These are phyloP conservation scores for Malaclemys terrapin DNA, from an alignment of 2,113 vertebrate species.

Conservation along the genomic window DNA sequence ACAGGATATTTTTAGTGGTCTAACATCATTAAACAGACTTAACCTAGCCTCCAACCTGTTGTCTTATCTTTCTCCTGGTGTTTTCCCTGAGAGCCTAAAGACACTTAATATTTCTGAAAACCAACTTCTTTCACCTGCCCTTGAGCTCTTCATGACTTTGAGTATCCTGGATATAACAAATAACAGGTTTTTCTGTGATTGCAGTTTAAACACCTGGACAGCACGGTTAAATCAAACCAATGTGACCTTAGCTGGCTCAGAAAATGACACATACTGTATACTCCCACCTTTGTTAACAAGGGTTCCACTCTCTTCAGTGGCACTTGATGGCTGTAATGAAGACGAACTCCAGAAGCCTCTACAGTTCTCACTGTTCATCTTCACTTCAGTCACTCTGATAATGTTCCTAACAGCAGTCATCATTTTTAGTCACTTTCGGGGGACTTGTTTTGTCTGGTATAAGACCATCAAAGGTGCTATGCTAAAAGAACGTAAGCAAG, in stretches of 20 bases:
- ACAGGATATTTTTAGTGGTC: constrained; percentile 80
- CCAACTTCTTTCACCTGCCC: constrained; percentile 85
- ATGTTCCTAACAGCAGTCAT: constrained; percentile 54
- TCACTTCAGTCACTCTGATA: constrained; percentile 41
- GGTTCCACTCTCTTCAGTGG: constrained; percentile 61
- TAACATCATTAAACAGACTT: constrained; percentile 80
- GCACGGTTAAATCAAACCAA: constrained; percentile 85
- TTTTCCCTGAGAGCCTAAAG: constrained; percentile 83
- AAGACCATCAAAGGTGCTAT: constrained; percentile 72
- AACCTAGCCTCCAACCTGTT: constrained; percentile 86
- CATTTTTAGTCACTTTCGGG: constrained; percentile 72
- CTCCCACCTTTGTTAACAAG: constrained; percentile 75
- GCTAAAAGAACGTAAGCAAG: constrained; percentile 18
- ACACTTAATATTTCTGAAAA: constrained; percentile 84
- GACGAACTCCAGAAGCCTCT: constrained; percentile 78
- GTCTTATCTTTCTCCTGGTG: constrained; percentile 71
- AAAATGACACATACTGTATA: constrained; percentile 72
- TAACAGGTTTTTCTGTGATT: constrained; percentile 88
- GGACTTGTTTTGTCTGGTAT: constrained; percentile 83
- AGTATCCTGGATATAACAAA: constrained; percentile 74
- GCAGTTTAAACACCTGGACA: constrained; percentile 80
- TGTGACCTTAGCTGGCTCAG: constrained; percentile 67
- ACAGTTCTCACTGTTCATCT: constrained; percentile 78
- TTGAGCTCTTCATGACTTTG: constrained; percentile 79
- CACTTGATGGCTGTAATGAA: constrained; percentile 57